Base-by-base conservation (phyloP, 2,113 vertebrate genomes). In the Brachypodius melanocephalos region DNA sequence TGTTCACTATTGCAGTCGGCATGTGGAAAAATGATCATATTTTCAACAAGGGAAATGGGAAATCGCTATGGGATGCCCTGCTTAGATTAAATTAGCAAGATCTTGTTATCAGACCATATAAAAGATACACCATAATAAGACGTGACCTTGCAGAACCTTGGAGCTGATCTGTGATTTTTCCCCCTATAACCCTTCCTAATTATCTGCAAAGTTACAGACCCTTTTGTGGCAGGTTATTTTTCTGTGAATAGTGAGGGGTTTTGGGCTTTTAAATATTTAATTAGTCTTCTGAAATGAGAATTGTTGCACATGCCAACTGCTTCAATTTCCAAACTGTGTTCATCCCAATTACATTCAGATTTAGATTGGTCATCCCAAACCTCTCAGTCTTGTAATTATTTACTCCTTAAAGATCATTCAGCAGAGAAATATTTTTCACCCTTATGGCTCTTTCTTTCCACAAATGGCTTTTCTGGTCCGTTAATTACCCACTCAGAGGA, bases 261-360 rank as follows among this genome's bases (percentile, higher is more conserved):
- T 97, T 49, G 95, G 89, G 97, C 94, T 98, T 97, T 97, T 98
- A 98, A 98, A 98, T 98, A 98, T 98, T 98, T 98, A 98, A 98
- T 98, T 98, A 98, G 98, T 97, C 93, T 97, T 98, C 97, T 97
- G 97, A 97, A 98, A 97, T 78, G 96, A 97, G 94, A 97, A 97
- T 96, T 97, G 94, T 80, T 93, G 91, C 96, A 97, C 95, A 97
- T 93, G 96, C 94, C 96, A 98, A 96, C 91, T 84, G 95, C 85
- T 97, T 98, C 55, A 36, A 95, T 97, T 97, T 96, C 97, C 95
- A 97, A 89, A 94, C 87, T 91, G 91, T 94, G 84, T 85, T 98
- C 97, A 78, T 97, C 96, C 97, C 98, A 98, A 98, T 98, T 98
- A 98, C 90, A 76, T 84, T 97, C 96, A 97, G 95, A 97, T 98